A percentile compares a stretch with the other conserved stretches of the same genome.
Conservation (phyloP, 2,113 vertebrate genomes). For the Clarias gariepinus region DNA sequence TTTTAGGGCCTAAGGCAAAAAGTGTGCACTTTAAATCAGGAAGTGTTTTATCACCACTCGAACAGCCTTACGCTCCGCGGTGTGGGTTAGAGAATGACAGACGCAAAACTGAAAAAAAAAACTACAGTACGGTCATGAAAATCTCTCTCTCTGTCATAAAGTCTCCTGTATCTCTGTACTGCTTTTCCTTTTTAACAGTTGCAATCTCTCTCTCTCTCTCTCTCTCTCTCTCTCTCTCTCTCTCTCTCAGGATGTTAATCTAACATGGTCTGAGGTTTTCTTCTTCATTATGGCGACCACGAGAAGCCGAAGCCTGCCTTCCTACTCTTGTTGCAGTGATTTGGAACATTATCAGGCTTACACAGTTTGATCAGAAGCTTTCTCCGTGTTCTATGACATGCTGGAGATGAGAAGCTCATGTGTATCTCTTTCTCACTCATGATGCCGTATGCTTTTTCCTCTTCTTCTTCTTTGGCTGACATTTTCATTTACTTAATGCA, state of each 20-base stretch:
- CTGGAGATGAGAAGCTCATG: background rate
- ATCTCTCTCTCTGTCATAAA: constrained; percentile 37
- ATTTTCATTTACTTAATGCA: constrained; percentile 72
- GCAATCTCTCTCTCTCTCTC: background rate
- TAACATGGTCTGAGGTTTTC: background rate
- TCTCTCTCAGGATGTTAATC: background rate
- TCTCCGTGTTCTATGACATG: background rate
- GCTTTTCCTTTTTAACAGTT: constrained; percentile 53
- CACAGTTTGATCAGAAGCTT: background rate
- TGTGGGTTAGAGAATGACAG: constrained; percentile 5
- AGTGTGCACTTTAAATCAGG: constrained; percentile 48
- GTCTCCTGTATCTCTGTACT: constrained; percentile 46
- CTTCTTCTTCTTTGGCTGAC: constrained; percentile 68
- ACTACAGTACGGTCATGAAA: background rate
- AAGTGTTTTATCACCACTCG: constrained; percentile 56
- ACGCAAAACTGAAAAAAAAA: background rate
- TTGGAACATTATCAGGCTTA: background rate
- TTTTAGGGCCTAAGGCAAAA: constrained; percentile 53
- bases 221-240: background rate
- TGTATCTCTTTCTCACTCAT: constrained; percentile 61
- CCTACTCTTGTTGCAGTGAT: background rate
- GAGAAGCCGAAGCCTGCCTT: background rate
- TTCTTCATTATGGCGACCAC: background rate
- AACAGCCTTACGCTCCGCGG: constrained; percentile 46
- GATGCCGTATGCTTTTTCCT: constrained; percentile 34